Evolutionary conservation across 2,888 invertebrate species (phyloP).

Genomic region (Synergus gifuensis): DNA sequence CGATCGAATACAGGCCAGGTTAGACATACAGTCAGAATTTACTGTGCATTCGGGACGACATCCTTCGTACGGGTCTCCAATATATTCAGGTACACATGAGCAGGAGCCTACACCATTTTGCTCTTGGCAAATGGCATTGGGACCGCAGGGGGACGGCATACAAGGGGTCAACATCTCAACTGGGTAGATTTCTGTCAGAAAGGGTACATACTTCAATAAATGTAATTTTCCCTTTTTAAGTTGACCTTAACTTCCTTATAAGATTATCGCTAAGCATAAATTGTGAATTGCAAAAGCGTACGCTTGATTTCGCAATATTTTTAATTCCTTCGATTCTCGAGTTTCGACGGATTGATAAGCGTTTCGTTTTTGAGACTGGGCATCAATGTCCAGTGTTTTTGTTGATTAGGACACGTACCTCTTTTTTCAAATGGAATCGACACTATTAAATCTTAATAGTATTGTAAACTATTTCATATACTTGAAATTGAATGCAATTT

Average conservation of each 20-base stretch:
- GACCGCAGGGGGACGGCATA: conserved; percentile 83
- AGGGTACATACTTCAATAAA: conserved; percentile 68
- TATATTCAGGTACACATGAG: conserved; percentile 81
- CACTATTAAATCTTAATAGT: neutral
- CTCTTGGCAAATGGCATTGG: conserved; percentile 82
- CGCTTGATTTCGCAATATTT: neutral
- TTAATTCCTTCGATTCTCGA: neutral
- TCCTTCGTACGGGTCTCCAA: conserved; percentile 83
- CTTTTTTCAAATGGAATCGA: conserved; percentile 1
- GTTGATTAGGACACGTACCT: neutral
- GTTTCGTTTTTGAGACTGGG: neutral
- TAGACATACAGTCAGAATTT: conserved; percentile 87
- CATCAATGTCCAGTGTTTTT: neutral
- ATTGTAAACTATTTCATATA: neutral
- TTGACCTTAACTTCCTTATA: conserved; percentile 3
- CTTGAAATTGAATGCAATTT: conserved; percentile 33
- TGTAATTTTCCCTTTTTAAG: neutral
- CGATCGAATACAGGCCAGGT: conserved; percentile 85
- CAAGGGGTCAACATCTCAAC: conserved; percentile 77
- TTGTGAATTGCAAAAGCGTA: neutral
- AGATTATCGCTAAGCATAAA: conserved; percentile 15
- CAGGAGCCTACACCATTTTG: conserved; percentile 79
- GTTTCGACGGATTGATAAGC: neutral
- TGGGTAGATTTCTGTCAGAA: conserved; percentile 73
- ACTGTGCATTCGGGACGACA: conserved; percentile 90